Evolutionary conservation across 2,888 invertebrate genomes (phyloP).

Genomic region (Girardia tigrina): DNA sequence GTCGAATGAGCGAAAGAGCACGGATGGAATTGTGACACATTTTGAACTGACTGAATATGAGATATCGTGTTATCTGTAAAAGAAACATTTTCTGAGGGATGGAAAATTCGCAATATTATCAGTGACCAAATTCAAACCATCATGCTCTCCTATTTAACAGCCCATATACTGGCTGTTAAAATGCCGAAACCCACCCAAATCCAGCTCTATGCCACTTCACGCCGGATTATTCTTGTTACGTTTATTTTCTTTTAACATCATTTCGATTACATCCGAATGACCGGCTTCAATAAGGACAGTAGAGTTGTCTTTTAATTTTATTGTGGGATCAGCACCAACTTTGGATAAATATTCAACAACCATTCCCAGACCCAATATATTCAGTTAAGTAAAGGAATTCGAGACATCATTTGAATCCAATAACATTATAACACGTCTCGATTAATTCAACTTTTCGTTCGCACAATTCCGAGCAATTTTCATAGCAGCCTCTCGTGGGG

Average conservation of each 20-base stretch:
- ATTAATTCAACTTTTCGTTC: too few species aligned
- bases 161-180: conserved; percentile 1
- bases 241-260: conserved; percentile 57
- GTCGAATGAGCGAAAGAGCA: conserved; percentile 2
- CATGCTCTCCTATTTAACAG: not conserved
- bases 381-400: too few species aligned
- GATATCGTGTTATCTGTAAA: not conserved
- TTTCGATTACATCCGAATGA: conserved; percentile 81
- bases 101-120: not conserved
- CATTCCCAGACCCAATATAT: too few species aligned
- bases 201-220: not conserved
- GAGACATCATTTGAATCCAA: too few species aligned
- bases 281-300: conserved; percentile 97
- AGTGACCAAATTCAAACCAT: not conserved
- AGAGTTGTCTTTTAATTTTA: conserved; percentile 91
- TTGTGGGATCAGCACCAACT: conserved; percentile 81
- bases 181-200: not conserved
- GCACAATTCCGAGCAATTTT: too few species aligned
- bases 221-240: not conserved
- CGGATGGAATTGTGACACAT: conserved; percentile 3
- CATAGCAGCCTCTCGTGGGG: too few species aligned
- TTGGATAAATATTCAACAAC: conserved; percentile 29
- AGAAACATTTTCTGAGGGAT: not conserved
- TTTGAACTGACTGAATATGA: not conserved
- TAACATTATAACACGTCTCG: too few species aligned